Conservation (phyloP, 1,140 invertebrate genomes). For the Elysia chlorotica region DNA sequence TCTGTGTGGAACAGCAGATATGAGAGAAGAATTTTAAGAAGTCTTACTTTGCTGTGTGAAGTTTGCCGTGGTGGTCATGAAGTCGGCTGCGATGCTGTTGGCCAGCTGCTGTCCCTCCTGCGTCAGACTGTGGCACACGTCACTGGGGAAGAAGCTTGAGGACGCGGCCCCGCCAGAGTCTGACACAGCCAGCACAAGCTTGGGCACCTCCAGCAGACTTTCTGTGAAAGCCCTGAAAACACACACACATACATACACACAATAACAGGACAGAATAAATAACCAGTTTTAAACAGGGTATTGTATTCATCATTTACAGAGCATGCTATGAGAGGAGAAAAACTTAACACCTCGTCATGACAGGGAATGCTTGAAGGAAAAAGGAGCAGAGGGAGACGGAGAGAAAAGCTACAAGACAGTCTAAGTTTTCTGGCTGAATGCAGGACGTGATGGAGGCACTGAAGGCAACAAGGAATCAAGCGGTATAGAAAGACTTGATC, state of each 20-base stretch:
- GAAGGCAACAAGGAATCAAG: too few species aligned
- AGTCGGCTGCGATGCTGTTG: conserved; percentile 88
- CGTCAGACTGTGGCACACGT: conserved; percentile 86
- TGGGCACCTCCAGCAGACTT: conserved; percentile 83
- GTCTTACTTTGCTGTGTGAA: conserved; percentile 83
- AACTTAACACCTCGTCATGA: too few species aligned
- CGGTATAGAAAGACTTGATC: too few species aligned
- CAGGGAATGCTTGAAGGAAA: background rate
- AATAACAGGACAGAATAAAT: too few species aligned
- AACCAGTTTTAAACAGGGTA: too few species aligned
- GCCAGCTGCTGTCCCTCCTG: conserved; percentile 91
- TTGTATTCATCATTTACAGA: too few species aligned
- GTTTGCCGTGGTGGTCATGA: conserved; percentile 83
- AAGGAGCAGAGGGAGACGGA: background rate
- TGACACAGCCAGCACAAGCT: conserved; percentile 92
- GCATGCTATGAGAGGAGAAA: too few species aligned
- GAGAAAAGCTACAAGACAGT: background rate
- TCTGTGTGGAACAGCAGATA: too few species aligned
- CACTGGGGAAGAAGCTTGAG: conserved; percentile 87
- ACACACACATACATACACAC: too few species aligned
- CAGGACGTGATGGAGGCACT: too few species aligned
- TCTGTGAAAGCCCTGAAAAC: conserved; percentile 84
- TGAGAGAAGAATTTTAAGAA: too few species aligned
- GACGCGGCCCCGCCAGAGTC: conserved; percentile 73
- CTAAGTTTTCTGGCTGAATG: too few species aligned